Base-by-base conservation (phyloP, 2,888 invertebrate species). In the Chaetoderma sp. region DNA sequence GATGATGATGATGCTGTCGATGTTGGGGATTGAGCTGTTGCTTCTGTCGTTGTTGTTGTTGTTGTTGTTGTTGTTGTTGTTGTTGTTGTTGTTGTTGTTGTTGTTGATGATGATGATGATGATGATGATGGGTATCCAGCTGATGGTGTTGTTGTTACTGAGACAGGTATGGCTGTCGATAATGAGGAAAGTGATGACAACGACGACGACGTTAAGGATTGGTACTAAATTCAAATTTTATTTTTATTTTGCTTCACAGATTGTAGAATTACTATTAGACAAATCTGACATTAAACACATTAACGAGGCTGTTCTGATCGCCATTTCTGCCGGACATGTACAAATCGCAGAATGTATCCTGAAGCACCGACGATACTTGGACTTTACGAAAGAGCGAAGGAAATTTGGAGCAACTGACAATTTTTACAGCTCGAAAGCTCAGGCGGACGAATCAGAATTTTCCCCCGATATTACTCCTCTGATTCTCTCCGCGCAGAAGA, bases 341-440 rank as follows among this genome's bases (percentile, higher is more conserved):
- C 83, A 85, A 68, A 84, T 86, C 36, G 84, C 85, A 3, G 83
- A 83, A 71, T 79, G 78, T 45, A 84, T 85, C 59, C 75, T 86
- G 45, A 83, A 84, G 60, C 83, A 84, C 68, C 75, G 80, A 27
- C 80, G 82, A 4, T 86, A 83, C 68, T 70, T 80, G 52, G 79
- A 82, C 60, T 72, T 82, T 54, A 80, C 79, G 76, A 75, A 77
- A 33, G 79, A 39, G 23, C 21, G 50, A 27, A 50, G 39, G 52
- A 27, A 50, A 28, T 36, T 39, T 5, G 52, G 39, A 79, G 52
- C 62, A 21, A 60, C 62, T 36, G 79, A 76, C 30, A 71, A 78
- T 36, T 74, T 77, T 57, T 79, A 79, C 68, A 79, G 75, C 65
- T 63, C 63, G 45, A 81, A 80, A 63, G 76, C 77, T 0, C 76